A percentile compares a stretch with the other conserved stretches of the same genome.
Conservation (phyloP, 2,888 invertebrate genomes). For the Latrodectus elegans region DNA sequence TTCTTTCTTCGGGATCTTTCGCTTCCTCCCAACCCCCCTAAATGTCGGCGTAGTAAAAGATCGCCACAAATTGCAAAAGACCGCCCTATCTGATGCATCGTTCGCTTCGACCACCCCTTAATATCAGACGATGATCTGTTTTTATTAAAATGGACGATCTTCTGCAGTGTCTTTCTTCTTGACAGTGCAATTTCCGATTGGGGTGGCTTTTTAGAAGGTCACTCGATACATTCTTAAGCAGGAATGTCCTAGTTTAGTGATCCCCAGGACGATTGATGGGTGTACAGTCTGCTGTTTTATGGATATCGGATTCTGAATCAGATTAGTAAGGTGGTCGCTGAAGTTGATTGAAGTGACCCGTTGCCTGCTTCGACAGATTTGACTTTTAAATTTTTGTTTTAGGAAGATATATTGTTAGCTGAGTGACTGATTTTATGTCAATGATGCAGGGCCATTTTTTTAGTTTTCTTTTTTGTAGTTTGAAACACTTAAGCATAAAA, state of each 20-base stretch:
- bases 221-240: neutral
- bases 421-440: no score
- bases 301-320: neutral
- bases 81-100: neutral
- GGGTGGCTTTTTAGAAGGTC: neutral
- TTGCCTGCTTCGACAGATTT: no score
- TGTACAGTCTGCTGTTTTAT: neutral
- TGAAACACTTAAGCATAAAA: no score
- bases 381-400: no score
- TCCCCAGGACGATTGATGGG: conserved; percentile 1
- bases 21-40: neutral
- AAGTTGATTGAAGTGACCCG: neutral
- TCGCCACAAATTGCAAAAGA: conserved; percentile 32
- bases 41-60: conserved; percentile 1
- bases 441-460: no score
- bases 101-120: conserved; percentile 1
- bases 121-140: conserved; percentile 35
- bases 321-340: neutral
- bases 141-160: conserved; percentile 46
- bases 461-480: no score
- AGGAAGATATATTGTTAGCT: no score
- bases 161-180: neutral
- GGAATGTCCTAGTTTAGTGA: neutral
- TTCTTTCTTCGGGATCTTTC: neutral
- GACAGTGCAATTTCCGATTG: neutral